Base-by-base conservation (phyloP, 1,140 invertebrate species). In the Asbolus verrucosus region DNA sequence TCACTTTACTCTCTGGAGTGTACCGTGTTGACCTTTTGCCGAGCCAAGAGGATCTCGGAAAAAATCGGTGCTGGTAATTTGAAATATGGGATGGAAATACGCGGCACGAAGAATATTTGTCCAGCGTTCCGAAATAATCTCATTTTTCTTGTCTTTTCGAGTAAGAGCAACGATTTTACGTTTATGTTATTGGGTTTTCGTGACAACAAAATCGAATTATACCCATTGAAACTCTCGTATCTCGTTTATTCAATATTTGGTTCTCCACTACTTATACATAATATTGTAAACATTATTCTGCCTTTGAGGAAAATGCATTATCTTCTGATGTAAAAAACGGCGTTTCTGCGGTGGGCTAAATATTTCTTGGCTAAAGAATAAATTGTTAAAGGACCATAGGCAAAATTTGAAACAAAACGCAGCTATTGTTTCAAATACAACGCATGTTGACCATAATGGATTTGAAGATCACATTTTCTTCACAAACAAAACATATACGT, bases 11-110 rank as follows among this genome's bases (percentile, higher is more conserved):
- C 1, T 13, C 46, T 11, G 19, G 46, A 54, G 46, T 30, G 18
- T 6, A 11, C n/a, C 19, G 19, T 24, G 46, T 54, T 54, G 21
- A 54, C 46, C 46, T 54, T 54, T 54, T n/a, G 15, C 18, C 33
- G 33, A n/a, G n/a, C 5, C 5, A 11, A 36, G 33, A 36, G 11
- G 33, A 11, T 36, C n/a, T 21, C 46, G 46, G 36, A 62, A 62
- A 62, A 62, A 62, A 62, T 62, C 59, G 36, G 30, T 62, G 61
- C 21, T 11, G 33, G 61, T 39, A 63, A 63, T 63, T 63, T 63
- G 61, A 63, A 63, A 63, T 39, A 63, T 39, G 33, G 31, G 19
- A 63, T 63, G 39, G 33, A 63, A 63, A 63, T 63, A 9, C 18
- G n/a, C 19, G 46, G 46, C 43, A 50, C 43, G 43, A 18, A 50